phyloP scores from a whole-genome alignment of 2,113 vertebrate species.

The Odocoileus hemionus region DNA sequence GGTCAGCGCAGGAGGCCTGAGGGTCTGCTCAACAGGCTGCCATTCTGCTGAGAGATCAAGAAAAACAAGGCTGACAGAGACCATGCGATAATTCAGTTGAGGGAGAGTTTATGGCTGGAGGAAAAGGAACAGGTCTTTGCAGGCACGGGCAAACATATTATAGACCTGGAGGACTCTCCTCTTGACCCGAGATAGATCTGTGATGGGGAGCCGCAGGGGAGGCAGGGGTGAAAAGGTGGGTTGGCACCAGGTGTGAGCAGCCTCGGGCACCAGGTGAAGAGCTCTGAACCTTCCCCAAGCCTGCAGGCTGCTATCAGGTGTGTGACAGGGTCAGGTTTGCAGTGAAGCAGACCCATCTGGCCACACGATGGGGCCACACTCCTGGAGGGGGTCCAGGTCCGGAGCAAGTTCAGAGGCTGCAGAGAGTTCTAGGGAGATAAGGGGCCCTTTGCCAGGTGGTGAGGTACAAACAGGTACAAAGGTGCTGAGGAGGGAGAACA shows the following conservation, averaged over 20 bases:
- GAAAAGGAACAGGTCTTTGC: background rate
- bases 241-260: background rate
- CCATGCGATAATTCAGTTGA: fast-evolving
- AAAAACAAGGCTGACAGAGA: too few relatives aligned
- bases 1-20: background rate
- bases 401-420: background rate
- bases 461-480: background rate
- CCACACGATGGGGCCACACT: fast-evolving
- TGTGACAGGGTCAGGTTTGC: background rate
- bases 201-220: fast-evolving
- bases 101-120: background rate
- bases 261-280: background rate
- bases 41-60: background rate
- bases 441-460: background rate
- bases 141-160: fast-evolving
- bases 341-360: background rate
- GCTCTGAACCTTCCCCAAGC: background rate
- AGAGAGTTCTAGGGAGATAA: background rate
- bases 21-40: fast-evolving
- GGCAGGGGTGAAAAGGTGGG: background rate
- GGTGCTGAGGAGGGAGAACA: background rate
- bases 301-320: fast-evolving
- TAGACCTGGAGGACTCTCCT: background rate
- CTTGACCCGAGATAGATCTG: background rate
- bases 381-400: background rate